phyloP scores from a whole-genome alignment of 2,888 invertebrate species.

The Athalia circularis region DNA sequence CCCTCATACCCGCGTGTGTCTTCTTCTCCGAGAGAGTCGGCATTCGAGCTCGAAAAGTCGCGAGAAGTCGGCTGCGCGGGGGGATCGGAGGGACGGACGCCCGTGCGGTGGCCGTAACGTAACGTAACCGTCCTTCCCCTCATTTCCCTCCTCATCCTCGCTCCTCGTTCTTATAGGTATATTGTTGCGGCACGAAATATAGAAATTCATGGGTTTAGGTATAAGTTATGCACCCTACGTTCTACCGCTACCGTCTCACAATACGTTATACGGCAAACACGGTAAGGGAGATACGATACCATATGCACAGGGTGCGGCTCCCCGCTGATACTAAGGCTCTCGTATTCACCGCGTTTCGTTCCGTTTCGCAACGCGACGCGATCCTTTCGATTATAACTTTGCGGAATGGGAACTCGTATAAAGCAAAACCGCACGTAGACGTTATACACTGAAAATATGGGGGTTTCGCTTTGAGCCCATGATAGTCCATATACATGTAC shows the following conservation, averaged over 20 bases:
- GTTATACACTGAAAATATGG: not conserved
- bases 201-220: slow-evolving; percentile 62
- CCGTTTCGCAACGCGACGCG: not conserved
- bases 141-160: not conserved
- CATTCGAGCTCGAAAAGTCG: not conserved
- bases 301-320: slow-evolving; percentile 58
- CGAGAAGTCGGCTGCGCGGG: not conserved
- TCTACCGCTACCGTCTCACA: slow-evolving; percentile 52
- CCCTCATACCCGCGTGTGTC: not conserved
- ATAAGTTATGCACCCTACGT: slow-evolving; percentile 69
- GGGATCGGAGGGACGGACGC: not conserved
- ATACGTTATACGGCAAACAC: slow-evolving; percentile 46
- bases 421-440: slow-evolving; percentile 1
- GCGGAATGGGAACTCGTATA: slow-evolving; percentile 26
- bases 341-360: slow-evolving; percentile 12
- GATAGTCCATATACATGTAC: not conserved
- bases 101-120: not conserved
- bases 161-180: slow-evolving; percentile 17
- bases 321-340: slow-evolving; percentile 25
- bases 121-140: not conserved
- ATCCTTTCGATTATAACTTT: slow-evolving; percentile 41
- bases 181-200: slow-evolving; percentile 39
- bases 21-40: not conserved
- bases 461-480: slow-evolving; percentile 25
- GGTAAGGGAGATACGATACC: slow-evolving; percentile 62